Conservation (phyloP, 2,113 vertebrate species). For the Pleuronectes platessa region DNA sequence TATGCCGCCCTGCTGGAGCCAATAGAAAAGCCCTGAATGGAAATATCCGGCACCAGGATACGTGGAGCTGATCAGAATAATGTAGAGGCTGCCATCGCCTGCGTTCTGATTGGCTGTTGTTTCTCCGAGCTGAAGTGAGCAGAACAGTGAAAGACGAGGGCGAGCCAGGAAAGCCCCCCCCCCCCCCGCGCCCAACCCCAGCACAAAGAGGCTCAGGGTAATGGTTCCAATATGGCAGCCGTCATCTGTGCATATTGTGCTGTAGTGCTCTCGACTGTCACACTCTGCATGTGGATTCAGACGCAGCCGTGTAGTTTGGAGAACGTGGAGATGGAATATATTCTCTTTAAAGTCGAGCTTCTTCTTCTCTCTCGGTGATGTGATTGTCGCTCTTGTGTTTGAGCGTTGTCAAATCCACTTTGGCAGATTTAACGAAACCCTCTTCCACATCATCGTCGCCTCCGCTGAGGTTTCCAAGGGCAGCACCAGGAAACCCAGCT, state of each 20-base stretch:
- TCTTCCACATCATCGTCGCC: constrained; percentile 27
- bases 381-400: constrained; percentile 28
- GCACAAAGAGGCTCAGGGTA: constrained; percentile 49
- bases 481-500: constrained; percentile 10
- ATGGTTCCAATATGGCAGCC: constrained; percentile 37
- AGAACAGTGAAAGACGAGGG: not conserved
- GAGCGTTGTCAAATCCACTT: constrained; percentile 41
- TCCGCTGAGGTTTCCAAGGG: constrained; percentile 24
- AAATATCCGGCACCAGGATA: constrained; percentile 62
- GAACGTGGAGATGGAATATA: not conserved
- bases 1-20: constrained; percentile 65
- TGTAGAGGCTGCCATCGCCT: not conserved
- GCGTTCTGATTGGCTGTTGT: constrained; percentile 67
- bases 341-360: constrained; percentile 8
- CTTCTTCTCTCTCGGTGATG: constrained; percentile 22
- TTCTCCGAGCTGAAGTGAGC: constrained; percentile 31
- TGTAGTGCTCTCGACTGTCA: constrained; percentile 63
- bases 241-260: constrained; percentile 69
- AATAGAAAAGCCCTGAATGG: constrained; percentile 61
- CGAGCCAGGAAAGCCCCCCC: no score
- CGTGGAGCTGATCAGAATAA: constrained; percentile 15
- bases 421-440: constrained; percentile 17
- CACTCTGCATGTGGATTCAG: not conserved
- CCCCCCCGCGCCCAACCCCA: not conserved
- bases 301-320: constrained; percentile 4